Conservation (phyloP, 37 sponge, comb jelly and placozoan genomes). For the Halichondria panicea region DNA sequence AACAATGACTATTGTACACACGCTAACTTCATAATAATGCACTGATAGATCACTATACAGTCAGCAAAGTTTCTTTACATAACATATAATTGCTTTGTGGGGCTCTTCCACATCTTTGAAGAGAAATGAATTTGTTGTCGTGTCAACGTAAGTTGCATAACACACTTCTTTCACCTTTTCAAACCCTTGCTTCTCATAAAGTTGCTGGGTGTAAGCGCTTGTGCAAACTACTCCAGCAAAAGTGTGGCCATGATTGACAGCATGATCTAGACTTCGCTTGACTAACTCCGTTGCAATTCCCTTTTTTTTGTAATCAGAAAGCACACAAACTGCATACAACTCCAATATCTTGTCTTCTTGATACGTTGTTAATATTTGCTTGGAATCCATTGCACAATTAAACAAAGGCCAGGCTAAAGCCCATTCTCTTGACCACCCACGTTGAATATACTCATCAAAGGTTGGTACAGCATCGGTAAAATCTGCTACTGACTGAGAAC, state of each 20-base stretch:
- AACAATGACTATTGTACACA: too few species aligned
- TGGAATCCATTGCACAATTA: too few species aligned
- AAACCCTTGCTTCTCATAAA: conserved; percentile 10
- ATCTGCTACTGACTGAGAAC: too few species aligned
- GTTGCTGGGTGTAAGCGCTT: neutral
- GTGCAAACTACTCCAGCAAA: conserved; percentile 9
- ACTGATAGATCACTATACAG: too few species aligned
- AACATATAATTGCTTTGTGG: neutral
- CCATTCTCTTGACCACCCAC: too few species aligned
- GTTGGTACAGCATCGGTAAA: too few species aligned
- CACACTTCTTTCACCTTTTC: neutral
- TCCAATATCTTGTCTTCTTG: conserved; percentile 4
- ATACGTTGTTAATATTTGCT: neutral
- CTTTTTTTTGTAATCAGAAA: neutral
- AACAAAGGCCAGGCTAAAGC: too few species aligned
- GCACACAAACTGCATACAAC: conserved; percentile 3
- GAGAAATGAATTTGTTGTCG: neutral
- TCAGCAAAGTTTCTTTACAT: neutral
- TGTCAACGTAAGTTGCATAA: conserved; percentile 6
- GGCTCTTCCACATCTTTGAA: neutral
- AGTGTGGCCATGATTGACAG: conserved; percentile 1
- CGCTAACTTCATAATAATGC: too few species aligned
- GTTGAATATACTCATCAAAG: too few species aligned
- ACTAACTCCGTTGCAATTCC: conserved; percentile 1
- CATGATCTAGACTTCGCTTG: neutral